These are phyloP conservation scores for Notothenia coriiceps DNA, from an alignment of 2,113 vertebrate genomes.

Conservation along the genomic window DNA sequence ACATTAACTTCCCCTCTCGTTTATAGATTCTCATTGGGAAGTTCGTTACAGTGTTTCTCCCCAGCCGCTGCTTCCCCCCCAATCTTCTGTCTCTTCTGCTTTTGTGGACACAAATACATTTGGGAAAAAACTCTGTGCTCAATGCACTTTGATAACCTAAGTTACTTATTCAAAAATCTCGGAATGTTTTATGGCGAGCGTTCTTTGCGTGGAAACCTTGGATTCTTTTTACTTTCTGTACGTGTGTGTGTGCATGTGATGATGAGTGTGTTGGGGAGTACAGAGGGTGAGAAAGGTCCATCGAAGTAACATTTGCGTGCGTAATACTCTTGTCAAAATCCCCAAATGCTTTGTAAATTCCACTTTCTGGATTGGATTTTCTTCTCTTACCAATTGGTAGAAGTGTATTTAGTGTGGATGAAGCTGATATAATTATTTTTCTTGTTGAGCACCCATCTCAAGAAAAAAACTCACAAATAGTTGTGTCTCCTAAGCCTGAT, in stretches of 20 bases:
- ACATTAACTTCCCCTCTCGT: constrained; percentile 45
- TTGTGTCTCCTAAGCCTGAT: background rate
- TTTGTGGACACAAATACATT: constrained; percentile 21
- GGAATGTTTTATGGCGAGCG: constrained; percentile 48
- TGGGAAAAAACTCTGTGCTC: constrained; percentile 21
- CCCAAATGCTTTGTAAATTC: constrained; percentile 2
- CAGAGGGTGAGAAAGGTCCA: constrained; percentile 2
- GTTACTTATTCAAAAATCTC: constrained; percentile 47
- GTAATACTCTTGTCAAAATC: background rate
- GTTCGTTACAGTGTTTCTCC: background rate
- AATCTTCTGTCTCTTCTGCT: constrained; percentile 2
- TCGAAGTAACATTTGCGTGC: constrained; percentile 32
- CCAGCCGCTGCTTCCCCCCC: background rate
- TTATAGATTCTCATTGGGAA: background rate
- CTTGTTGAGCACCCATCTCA: background rate
- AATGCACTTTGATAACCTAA: constrained; percentile 19
- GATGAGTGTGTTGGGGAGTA: constrained; percentile 10
- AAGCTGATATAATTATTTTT: background rate
- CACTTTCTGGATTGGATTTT: background rate
- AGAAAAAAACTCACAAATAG: background rate
- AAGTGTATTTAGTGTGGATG: background rate
- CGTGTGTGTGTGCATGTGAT: constrained; percentile 17
- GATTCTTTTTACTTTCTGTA: constrained; percentile 9
- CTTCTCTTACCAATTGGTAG: background rate
- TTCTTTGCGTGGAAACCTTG: constrained; percentile 10